Evolutionary conservation across 2,797 vertebrate species (phyloP), one percentile per base, ranked within the genome.

Genomic region (Coregonus sp.): DNA sequence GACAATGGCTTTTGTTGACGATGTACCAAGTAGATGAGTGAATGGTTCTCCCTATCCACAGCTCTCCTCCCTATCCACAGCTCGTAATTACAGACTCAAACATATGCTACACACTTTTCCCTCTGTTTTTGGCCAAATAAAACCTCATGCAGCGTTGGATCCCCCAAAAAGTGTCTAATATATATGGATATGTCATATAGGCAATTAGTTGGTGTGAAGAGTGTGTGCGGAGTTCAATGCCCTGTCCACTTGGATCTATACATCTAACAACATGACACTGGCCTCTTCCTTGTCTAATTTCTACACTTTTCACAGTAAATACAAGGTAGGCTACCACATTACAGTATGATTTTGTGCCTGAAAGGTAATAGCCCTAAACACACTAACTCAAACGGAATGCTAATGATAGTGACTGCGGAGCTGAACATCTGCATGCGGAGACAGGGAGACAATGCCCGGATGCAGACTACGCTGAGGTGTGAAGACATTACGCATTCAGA

Each of bases 391-490:
- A 31, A 54, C 70, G 51, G 70, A 56, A 72, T 56, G 70, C 70
- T 50, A 71, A 71, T 50, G 12, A 71, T 20, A 51, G 51, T 71
- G 51, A 11, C 11, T n/a, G 68, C 92, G 90, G 79, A 70, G 73
- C 70, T 82, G 86, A 94, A 94, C 94, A 94, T 92, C 94, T 94
- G 94, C 83, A 89, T 59, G 82, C 75, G 4, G 74, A 7, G 47
- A 61, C 59, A 25, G 6, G 31, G 12, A 86, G 81, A 87, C 87
- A 73, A 84, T 75, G 82, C 86, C 80, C 82, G 73, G 78, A 79
- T 75, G 84, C 80, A 77, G 74, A 68, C 70, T 83, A 80, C 76
- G 86, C 80, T 86, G 87, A 92, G 90, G 89, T 93, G 91, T 89
- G 88, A 93, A 84, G 84, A 74, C 84, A 84, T 82, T 6, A 80